phyloP scores from a whole-genome alignment of 2,113 vertebrate genomes.

The Equus przewalskii region DNA sequence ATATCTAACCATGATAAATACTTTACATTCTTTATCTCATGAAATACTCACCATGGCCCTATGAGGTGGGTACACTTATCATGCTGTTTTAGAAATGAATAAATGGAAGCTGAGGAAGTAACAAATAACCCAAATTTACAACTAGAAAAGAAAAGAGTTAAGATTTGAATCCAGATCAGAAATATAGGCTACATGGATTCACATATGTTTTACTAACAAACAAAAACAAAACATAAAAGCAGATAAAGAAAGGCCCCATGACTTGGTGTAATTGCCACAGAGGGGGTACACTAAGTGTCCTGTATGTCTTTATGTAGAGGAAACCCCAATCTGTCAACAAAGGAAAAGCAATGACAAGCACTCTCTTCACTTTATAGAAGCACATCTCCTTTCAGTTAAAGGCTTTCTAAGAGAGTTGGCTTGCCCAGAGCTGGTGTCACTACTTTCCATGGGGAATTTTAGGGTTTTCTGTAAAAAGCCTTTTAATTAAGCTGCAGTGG shows the following conservation, averaged over 20 bases:
- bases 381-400: background rate
- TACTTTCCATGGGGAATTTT: background rate
- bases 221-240: background rate
- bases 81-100: background rate
- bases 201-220: background rate
- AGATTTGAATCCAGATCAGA: background rate
- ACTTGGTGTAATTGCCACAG: background rate
- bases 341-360: background rate
- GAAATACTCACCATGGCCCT: background rate
- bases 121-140: background rate
- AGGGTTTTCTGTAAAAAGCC: background rate
- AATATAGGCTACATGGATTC: background rate
- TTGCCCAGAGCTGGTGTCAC: background rate
- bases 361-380: background rate
- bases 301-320: background rate
- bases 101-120: background rate
- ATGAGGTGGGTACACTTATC: fast-evolving
- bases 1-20: background rate
- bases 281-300: background rate
- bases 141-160: background rate
- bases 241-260: background rate
- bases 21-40: background rate
- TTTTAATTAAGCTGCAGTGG: constrained; percentile 10
- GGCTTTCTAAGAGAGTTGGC: background rate
- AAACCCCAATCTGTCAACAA: background rate